Base-by-base conservation (phyloP, 2,888 invertebrate genomes). In the Camponotus fellah region DNA sequence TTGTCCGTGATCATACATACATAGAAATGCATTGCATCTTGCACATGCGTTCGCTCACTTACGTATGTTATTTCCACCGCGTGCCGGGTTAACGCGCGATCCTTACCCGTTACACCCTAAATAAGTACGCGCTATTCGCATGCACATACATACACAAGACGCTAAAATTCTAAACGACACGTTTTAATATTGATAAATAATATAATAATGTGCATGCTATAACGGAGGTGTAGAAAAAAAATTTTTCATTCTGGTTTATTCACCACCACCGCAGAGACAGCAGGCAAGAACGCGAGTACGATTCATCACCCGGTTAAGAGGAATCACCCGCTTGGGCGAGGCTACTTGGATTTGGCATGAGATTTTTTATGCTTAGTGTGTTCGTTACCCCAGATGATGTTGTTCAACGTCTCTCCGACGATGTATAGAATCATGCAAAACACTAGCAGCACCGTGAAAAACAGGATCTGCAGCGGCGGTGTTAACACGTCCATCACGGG, bases 401-500 rank as follows among this genome's bases (percentile, higher is more conserved):
- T 96, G 93, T 98, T 97, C 75, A 98, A 91, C 84, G 95, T 96
- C 93, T 98, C 98, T 53, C 98, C 98, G 58, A 96, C 91, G 81
- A 97, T 94, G 94, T 98, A 98, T 75, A 98, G 95, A 26, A 95
- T 94, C 84, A 96, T 94, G 21, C 96, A 95, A 90, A 98, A 95
- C 3, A 95, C 95, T 69, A 98, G 95, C 85, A 97, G 96, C 14
- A 96, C 95, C 12, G 96, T 90, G 93, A 98, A 97, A 95, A 99
- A 99, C 12, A 96, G 94, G 77, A 97, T 95, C 92, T 98, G 96
- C 87, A 97, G 94, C 17, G 97, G 97, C 93, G 97, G 95, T 92
- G 97, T 96, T 65, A 99, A 95, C 0, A 98, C 97, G 84, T 97
- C 96, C 88, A 99, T 96, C 66, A 99, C 96, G 0, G 99, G 99